Evolutionary conservation across 2,113 vertebrate species (phyloP).

Genomic region (Catharus minimus): DNA sequence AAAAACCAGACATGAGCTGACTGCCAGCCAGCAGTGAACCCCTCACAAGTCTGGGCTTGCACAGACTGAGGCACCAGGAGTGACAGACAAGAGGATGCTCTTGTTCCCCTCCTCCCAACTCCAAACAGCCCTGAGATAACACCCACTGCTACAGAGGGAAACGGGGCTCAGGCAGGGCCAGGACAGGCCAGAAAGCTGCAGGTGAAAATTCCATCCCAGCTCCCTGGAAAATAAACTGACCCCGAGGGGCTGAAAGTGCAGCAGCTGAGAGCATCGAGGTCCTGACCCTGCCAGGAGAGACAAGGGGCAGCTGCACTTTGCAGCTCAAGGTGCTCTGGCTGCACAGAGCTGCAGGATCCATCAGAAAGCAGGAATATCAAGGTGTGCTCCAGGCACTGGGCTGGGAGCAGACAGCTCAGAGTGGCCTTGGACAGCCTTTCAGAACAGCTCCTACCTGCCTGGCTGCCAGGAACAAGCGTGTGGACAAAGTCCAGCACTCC

Average conservation of each 20-base stretch:
- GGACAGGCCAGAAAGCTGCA: neutral
- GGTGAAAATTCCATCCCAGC: neutral
- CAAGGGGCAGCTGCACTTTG: neutral
- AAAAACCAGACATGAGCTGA: neutral
- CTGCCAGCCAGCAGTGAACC: neutral
- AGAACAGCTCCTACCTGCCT: neutral
- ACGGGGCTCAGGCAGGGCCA: neutral
- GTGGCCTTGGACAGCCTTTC: neutral
- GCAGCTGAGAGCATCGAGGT: neutral
- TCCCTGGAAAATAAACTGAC: neutral
- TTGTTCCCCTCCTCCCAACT: neutral
- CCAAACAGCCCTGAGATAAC: neutral
- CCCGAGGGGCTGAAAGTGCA: neutral
- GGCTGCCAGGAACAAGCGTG: neutral
- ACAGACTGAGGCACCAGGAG: neutral
- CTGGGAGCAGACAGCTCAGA: neutral
- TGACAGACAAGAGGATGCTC: neutral
- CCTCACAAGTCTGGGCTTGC: neutral
- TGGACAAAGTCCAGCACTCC: slow-evolving; percentile 36
- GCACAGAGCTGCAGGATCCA: neutral
- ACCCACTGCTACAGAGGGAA: neutral
- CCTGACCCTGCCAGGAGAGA: neutral
- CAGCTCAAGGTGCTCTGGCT: neutral
- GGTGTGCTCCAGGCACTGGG: neutral
- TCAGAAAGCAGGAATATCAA: neutral